Base-by-base conservation (phyloP, 35 echinoderm and acorn worm species). In the Ophioderma brevispina region DNA sequence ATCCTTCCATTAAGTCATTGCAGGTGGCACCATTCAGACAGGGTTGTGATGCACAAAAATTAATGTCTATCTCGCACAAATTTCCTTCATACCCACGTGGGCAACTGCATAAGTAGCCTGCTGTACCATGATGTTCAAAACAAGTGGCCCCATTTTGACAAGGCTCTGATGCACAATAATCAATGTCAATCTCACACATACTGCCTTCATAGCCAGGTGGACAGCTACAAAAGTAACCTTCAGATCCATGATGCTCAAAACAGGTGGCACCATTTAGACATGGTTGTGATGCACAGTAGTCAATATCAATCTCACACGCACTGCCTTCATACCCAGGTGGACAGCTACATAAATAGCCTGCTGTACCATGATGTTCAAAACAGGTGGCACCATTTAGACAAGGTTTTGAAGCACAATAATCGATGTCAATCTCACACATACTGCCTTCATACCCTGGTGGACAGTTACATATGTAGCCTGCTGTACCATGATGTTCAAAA, bases 11-110 rank as follows among this genome's bases (percentile, higher is more conserved):
- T n/a, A n/a, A n/a, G n/a, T 98, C 90, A 4, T 81, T 39, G 75
- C 96, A 98, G 23, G 96, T 90, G 40, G 93, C 96, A 43, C 89
- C 85, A 87, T 98, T 84, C 11, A 35, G 83, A 84, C 95, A 93
- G 23, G 91, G 91, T 5, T 93, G 31, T 11, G 87, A 87, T 0
- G 63, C 55, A 80, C 95, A 97, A 41, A 90, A 81, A n/a, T 90
- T 21, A 28, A 97, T 23, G 36, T 80, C 39, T 55, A 40, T 84
- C 39, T 84, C 81, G 55, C 81, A 84, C 23, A 55, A 55, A 8
- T 25, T 18, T 18, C 81, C 81, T 59, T 25, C 46, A 18, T 55
- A 84, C 23, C 81, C 81, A 49, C 30, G 13, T 35, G 81, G 13
- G 39, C 81, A 84, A 8, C 13, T 33, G 55, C 81, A 84, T 19